Base-by-base conservation (phyloP, 1,140 invertebrate species). In the Drosophila ficusphila region DNA sequence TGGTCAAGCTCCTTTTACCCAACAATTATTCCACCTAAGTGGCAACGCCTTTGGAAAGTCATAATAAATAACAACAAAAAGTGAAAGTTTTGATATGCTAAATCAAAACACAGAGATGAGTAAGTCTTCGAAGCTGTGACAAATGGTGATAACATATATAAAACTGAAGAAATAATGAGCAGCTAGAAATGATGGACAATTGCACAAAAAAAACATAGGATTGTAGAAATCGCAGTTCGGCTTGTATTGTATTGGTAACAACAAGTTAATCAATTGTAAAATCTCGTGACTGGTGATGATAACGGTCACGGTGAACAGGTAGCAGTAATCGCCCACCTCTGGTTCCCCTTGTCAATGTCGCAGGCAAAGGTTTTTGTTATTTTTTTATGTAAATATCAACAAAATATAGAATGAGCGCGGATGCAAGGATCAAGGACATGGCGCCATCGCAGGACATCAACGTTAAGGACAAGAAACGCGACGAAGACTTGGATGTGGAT, bases 341-440 rank as follows among this genome's bases (percentile, higher is more conserved):
- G 42, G 61, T 36, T 38, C 29, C 27, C 56, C 54, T 61, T 61
- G 60, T 64, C 56, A 64, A 64, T 64, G 60, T 61, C 54, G 54
- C 54, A 25, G 12, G 29, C 12, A 33, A 25, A 64, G 21, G 29
- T 23, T 49, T 23, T 21, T 29, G 6, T 8, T 29, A 9, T 29
- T 29, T 7, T 29, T 29, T 29, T 62, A 27, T 46, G 39, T 64
- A 64, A 64, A 64, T 62, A 64, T 36, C 41, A 61, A 64, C 60
- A 64, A 61, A 46, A 38, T 56, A 38, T 14, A 47, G 9, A n/a
- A 64, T 64, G 60, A 64, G 60, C 56, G 29, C 56, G 29, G 60
- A 44, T 46, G 60, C 56, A 19, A 36, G 60, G 23, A 29, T 29
- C 21, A 47, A 38, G 39, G 54, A 64, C 0, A 42, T 33, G 52